Conservation (phyloP, 2,797 vertebrate species). For the Melanotaenia pygmaea region DNA sequence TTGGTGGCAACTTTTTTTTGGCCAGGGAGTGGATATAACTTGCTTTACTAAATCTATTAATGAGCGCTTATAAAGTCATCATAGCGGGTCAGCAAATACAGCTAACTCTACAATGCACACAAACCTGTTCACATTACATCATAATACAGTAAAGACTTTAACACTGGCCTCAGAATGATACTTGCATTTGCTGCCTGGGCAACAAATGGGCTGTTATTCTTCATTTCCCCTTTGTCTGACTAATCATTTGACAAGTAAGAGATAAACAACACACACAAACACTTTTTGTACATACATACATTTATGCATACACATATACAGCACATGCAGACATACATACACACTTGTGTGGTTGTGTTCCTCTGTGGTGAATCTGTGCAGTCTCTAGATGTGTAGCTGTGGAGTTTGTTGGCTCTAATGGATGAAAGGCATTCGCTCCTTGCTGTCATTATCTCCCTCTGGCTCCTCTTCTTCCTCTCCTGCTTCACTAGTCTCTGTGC, state of each 20-base stretch:
- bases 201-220: slow-evolving; percentile 42
- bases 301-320: slow-evolving; percentile 40
- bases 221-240: slow-evolving; percentile 76
- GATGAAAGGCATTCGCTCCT: slow-evolving; percentile 98
- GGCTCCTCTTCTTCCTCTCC: slow-evolving; percentile 98
- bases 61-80: slow-evolving; percentile 11
- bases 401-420: slow-evolving; percentile 80
- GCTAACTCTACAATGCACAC: slow-evolving; percentile 38
- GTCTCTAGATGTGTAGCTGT: slow-evolving; percentile 36
- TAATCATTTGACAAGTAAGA: slow-evolving; percentile 86
- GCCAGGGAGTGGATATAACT: not conserved
- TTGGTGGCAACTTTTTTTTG: too few relatives aligned
- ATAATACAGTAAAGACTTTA: slow-evolving; percentile 73
- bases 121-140: slow-evolving; percentile 52
- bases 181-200: slow-evolving; percentile 72
- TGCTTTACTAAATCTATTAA: slow-evolving; percentile 2
- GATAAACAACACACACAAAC: slow-evolving; percentile 71
- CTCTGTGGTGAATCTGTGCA: slow-evolving; percentile 60
- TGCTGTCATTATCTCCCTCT: slow-evolving; percentile 95
- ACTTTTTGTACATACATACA: slow-evolving; percentile 61
- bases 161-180: slow-evolving; percentile 87
- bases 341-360: slow-evolving; percentile 84
- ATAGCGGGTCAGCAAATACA: slow-evolving; percentile 17
- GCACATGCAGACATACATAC: slow-evolving; percentile 72
- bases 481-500: slow-evolving; percentile 98